A percentile compares a stretch with the other conserved stretches of the same genome.
Conservation (phyloP, 2,113 vertebrate species). For the Scytalopus superciliaris region DNA sequence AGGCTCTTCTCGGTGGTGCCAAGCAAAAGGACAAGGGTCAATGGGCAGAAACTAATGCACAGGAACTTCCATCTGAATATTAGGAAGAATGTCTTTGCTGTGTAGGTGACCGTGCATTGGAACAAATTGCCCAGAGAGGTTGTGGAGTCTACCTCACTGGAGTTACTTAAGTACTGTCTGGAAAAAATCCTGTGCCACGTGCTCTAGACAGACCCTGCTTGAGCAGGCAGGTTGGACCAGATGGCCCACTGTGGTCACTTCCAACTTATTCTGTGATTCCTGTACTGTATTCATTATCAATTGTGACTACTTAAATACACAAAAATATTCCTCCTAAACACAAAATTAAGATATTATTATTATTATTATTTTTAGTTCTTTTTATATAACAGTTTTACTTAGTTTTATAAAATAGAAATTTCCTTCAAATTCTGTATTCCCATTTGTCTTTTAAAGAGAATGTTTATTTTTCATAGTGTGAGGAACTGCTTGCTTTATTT, state of each 20-base stretch:
- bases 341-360: too few relatives aligned
- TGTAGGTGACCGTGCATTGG: not conserved
- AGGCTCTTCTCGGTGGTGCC: not conserved
- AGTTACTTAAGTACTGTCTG: not conserved
- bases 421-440: slow-evolving; percentile 23
- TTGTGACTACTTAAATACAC: not conserved
- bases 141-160: not conserved
- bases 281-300: not conserved
- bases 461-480: not conserved
- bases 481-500: not conserved
- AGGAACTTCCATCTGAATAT: too few relatives aligned
- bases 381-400: not conserved
- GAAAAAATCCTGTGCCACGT: not conserved
- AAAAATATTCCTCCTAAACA: not conserved
- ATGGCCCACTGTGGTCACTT: not conserved
- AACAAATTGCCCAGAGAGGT: not conserved
- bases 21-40: not conserved
- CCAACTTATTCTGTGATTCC: not conserved
- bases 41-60: fast-evolving
- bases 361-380: not conserved
- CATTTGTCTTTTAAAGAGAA: not conserved
- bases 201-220: too few relatives aligned
- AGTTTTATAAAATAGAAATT: not conserved
- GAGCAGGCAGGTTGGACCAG: not conserved
- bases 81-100: not conserved